Evolutionary conservation across 2,888 invertebrate genomes (phyloP), one percentile per base, ranked within the genome.

Genomic region (Conistra vaccinii): DNA sequence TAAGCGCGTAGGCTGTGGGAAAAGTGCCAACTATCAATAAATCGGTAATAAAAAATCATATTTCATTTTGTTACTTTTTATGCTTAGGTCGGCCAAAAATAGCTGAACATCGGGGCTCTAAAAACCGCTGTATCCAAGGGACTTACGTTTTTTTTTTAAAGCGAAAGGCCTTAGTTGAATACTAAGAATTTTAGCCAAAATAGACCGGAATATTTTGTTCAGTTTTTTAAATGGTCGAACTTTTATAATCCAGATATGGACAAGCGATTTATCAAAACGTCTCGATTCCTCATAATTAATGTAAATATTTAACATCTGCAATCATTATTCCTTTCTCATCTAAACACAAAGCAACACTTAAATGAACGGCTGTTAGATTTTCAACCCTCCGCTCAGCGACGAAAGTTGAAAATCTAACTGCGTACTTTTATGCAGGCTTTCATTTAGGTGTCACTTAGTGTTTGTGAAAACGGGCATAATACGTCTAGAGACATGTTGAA

Each of bases 271-370:
- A 61, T n/a, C n/a, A n/a, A n/a, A 48, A 60, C 17, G 39, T 42
- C 39, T 39, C 3, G 32, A 26, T 23, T 9, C 6, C 0, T 35
- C 20, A 35, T 42, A 20, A 53, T 42, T 17, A 26, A 42, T 63
- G 7, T 53, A 45, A 75, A 75, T 73, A 73, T 29, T 78, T 51
- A 48, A 9, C 35, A 66, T 55, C 45, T 71, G 35, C 3, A 17
- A 65, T 48, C 17, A 63, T 58, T 57, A 51, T 66, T 42, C 23
- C 2, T 3, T 57, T 42, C 78, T n/a, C 0, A 14, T 45, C 14
- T 45, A 23, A n/a, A 73, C 26, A 23, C 26, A 42, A 45, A 6
- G 26, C 26, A 2, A 48, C 9, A 23, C 23, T 7, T 14, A 48
- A 48, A 23, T 29, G 0, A 26, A 4, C 14, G 0, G 0, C 23